Base-by-base conservation (phyloP, 2,113 vertebrate genomes). In the Gila orcuttii region DNA sequence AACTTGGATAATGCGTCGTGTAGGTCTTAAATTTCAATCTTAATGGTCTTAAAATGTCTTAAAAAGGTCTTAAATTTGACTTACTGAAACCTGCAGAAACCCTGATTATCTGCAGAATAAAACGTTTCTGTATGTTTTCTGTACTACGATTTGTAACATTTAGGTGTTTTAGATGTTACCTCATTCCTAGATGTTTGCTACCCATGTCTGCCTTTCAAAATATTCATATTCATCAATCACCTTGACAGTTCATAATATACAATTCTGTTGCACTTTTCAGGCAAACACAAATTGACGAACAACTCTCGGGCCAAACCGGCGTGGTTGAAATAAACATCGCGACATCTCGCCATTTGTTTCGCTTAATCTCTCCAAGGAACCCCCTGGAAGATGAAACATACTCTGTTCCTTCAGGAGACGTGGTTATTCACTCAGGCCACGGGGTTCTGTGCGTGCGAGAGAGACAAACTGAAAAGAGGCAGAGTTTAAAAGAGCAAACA, bases 161-260 rank as follows among this genome's bases (percentile, higher is more conserved):
- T 52, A 84, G 57, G 52, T 42, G 76, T 77, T 17, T 66, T 17
- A 19, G 7, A 39, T 52, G 50, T 52, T 52, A 82, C 73, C 39
- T 82, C 78, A 60, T 77, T 76, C 50, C 3, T 9, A 62, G 50
- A 17, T 77, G 83, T 71, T 87, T 87, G 28, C 28, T 25, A 39
- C 68, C 42, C 9, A 1, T 52, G 28, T 88, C 21, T 86, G 57
- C 52, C 50, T 75, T 47, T 78, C 80, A 75, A 50, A 86, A 75
- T 71, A 55, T 68, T 76, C 33, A 75, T 59, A 55, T 77, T 86
- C 86, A 81, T 86, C 81, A 59, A 60, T 79, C 71, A 79, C n/a
- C 31, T 23, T 59, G 85, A 45, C 31, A 50, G 36, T 39, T 69
- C 52, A 60, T 59, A 79, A 60, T 59, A 79, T 47, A 78, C 21